Conservation (phyloP, 2,888 invertebrate genomes). For the Xylocampa areola region DNA sequence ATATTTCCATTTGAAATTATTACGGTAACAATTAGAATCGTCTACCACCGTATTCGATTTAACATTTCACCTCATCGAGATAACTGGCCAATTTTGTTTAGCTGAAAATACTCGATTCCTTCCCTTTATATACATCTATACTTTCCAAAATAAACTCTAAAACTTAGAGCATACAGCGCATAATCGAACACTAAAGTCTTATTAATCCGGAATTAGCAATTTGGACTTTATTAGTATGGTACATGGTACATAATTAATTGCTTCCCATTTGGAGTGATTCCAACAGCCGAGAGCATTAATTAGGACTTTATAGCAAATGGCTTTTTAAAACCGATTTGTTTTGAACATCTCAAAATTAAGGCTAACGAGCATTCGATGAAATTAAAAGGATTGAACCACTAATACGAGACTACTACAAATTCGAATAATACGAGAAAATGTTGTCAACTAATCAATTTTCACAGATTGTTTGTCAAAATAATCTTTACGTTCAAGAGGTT, state of each 20-base stretch:
- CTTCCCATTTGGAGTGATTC: slow-evolving; percentile 25
- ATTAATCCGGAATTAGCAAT: slow-evolving; percentile 4
- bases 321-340: slow-evolving; percentile 43
- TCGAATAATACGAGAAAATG: no score
- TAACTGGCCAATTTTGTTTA: slow-evolving; percentile 30
- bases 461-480: no score
- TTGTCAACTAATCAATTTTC: no score
- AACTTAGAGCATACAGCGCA: fast-evolving
- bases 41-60: slow-evolving; percentile 22
- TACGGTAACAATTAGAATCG: slow-evolving; percentile 14
- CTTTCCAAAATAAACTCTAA: slow-evolving; percentile 2
- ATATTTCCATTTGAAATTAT: slow-evolving; percentile 4
- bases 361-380: slow-evolving; percentile 7
- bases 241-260: slow-evolving; percentile 24
- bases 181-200: not conserved
- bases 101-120: slow-evolving; percentile 14
- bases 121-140: slow-evolving; percentile 4
- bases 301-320: slow-evolving; percentile 36
- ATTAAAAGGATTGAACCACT: slow-evolving; percentile 1
- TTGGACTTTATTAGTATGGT: slow-evolving; percentile 24
- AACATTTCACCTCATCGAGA: slow-evolving; percentile 35
- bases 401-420: no score
- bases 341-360: slow-evolving; percentile 27
- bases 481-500: no score
- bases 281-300: slow-evolving; percentile 34